Percentiles rank a stretch among this genome's conserved stretches.
Evolutionary conservation across 1,140 invertebrate species (phyloP).

Genomic region (Drosophila nasuta): DNA sequence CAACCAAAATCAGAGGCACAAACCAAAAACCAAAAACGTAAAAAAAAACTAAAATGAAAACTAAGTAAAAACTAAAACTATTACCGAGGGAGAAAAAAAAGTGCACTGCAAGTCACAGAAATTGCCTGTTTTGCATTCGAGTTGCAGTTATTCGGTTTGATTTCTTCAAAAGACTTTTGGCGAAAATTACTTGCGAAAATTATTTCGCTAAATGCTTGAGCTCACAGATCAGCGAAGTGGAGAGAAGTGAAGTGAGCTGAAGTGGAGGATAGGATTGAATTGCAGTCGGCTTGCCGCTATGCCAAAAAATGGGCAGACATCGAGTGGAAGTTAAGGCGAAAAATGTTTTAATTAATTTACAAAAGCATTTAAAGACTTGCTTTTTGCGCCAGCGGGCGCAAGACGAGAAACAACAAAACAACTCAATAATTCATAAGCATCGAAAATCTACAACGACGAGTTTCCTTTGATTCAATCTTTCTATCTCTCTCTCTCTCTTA

Average conservation of each 20-base stretch:
- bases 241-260: no score
- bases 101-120: constrained; percentile 57
- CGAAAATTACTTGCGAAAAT: constrained; percentile 74
- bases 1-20: constrained; percentile 43
- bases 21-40: constrained; percentile 11
- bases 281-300: constrained; percentile 4
- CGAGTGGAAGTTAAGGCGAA: constrained; percentile 65
- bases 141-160: constrained; percentile 58
- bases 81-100: constrained; percentile 53
- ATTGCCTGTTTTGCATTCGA: constrained; percentile 76
- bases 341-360: constrained; percentile 83
- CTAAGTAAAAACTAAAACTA: constrained; percentile 58
- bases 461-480: constrained; percentile 14
- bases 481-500: background rate
- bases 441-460: constrained; percentile 22
- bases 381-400: constrained; percentile 12
- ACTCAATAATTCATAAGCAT: constrained; percentile 77
- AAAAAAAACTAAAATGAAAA: constrained; percentile 41
- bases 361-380: constrained; percentile 27
- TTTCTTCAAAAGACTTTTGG: constrained; percentile 62
- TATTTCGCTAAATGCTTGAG: constrained; percentile 70
- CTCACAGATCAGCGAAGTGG: background rate
- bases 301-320: constrained; percentile 27
- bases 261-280: constrained; percentile 11
- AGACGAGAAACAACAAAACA: constrained; percentile 47